phyloP scores from a whole-genome alignment of 2,113 vertebrate species.

The Himantopus leucocephalus region DNA sequence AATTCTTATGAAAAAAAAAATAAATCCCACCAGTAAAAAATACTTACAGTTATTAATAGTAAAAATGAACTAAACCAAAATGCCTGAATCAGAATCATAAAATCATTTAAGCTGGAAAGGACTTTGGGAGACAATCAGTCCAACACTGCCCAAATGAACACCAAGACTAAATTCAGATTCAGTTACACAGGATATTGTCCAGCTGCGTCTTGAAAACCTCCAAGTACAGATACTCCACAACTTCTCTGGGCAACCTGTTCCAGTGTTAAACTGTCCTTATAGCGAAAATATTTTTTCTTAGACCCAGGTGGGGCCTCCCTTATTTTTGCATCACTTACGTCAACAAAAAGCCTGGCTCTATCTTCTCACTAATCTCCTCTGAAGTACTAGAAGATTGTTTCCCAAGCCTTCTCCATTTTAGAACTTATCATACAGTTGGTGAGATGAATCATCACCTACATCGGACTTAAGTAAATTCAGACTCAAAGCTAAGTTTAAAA shows the following conservation, averaged over 20 bases:
- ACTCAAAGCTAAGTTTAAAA: not conserved
- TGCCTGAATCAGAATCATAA: not conserved
- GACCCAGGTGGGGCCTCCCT: not conserved
- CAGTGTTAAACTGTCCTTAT: not conserved
- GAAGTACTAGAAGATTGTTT: not conserved
- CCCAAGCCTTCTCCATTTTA: not conserved
- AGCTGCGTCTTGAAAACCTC: not conserved
- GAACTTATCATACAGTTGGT: not conserved
- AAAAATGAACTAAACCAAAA: not conserved
- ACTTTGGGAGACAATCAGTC: not conserved
- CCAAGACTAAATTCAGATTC: not conserved
- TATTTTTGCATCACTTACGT: not conserved
- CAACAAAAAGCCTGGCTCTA: not conserved
- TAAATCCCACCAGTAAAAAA: not conserved
- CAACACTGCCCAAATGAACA: not conserved
- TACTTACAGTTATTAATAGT: not conserved
- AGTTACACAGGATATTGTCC: not conserved
- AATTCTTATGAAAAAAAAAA: not conserved
- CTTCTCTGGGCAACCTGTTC: not conserved
- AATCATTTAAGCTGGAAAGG: not conserved
- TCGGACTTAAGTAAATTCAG: not conserved
- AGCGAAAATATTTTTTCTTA: not conserved
- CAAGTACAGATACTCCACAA: not conserved
- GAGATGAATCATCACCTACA: not conserved
- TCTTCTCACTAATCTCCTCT: not conserved